These are phyloP conservation scores for Pristionchus fissidentatus DNA, from an alignment of 2,888 invertebrate species.

Conservation along the genomic window DNA sequence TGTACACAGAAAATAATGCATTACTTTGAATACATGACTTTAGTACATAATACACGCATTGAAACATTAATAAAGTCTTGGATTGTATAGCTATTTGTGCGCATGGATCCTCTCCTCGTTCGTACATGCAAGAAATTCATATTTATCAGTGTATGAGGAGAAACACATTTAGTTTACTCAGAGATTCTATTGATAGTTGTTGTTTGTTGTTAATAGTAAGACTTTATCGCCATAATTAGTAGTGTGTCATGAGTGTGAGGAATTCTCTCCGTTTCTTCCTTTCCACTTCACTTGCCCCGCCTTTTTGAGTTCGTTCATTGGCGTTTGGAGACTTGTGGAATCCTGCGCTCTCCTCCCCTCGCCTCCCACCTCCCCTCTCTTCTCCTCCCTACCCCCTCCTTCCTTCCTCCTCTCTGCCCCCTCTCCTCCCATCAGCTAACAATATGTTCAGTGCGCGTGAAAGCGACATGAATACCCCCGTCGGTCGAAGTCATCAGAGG, in stretches of 20 bases:
- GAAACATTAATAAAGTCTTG: too few relatives aligned
- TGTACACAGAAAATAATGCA: too few relatives aligned
- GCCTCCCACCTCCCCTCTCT: not conserved
- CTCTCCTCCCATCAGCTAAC: constrained; percentile 15
- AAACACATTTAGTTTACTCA: too few relatives aligned
- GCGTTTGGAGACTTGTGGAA: constrained; percentile 39
- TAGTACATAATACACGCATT: not conserved
- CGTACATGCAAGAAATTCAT: constrained; percentile 1
- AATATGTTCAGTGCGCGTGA: constrained; percentile 29
- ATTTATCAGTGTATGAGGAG: too few relatives aligned
- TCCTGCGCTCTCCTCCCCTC: not conserved
- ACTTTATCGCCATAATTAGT: too few relatives aligned
- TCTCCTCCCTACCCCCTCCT: not conserved
- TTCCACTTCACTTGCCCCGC: constrained; percentile 28
- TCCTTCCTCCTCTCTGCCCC: not conserved
- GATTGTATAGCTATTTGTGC: too few relatives aligned
- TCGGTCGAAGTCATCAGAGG: constrained; percentile 23
- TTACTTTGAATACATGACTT: not conserved
- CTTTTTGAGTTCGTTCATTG: constrained; percentile 23
- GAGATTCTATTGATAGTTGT: too few relatives aligned
- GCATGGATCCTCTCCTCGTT: not conserved
- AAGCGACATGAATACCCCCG: constrained; percentile 8
- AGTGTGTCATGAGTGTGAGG: not conserved
- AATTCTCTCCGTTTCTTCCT: not conserved
- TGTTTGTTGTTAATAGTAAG: too few relatives aligned